Conservation (phyloP, 2,797 vertebrate species). For the Oryzias dopingdopingensis region DNA sequence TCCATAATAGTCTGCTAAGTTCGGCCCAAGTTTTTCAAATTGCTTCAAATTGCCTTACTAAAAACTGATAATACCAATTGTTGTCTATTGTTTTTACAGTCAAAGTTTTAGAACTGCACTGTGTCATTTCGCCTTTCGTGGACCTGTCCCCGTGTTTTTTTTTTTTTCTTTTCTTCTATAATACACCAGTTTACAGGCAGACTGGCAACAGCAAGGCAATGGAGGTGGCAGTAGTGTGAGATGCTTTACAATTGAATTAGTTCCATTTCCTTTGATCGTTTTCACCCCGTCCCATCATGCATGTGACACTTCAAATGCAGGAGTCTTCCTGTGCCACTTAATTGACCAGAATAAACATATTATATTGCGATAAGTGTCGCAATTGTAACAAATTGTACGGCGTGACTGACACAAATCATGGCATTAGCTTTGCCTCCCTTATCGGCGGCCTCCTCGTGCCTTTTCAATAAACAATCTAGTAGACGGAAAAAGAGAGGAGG, state of each 20-base stretch:
- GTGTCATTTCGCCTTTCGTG: conserved; percentile 14
- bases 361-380: conserved; percentile 78
- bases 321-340: conserved; percentile 67
- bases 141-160: conserved; percentile 22
- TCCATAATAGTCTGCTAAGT: too few relatives aligned
- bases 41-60: too few relatives aligned
- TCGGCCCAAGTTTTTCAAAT: too few relatives aligned
- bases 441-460: conserved; percentile 70
- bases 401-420: conserved; percentile 80
- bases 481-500: conserved; percentile 37
- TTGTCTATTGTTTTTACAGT: too few relatives aligned
- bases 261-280: conserved; percentile 76
- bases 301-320: conserved; percentile 73
- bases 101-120: conserved; percentile 11
- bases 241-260: conserved; percentile 73
- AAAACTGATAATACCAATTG: too few relatives aligned
- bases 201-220: conserved; percentile 18
- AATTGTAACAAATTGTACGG: conserved; percentile 77
- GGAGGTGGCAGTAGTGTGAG: conserved; percentile 49
- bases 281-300: conserved; percentile 60
- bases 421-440: conserved; percentile 77
- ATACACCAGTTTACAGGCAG: conserved; percentile 44
- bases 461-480: conserved; percentile 76
- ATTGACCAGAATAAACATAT: conserved; percentile 83
- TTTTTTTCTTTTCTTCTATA: conserved; percentile 31